phyloP scores from a whole-genome alignment of 2,888 invertebrate species.

The Selenia dentaria region DNA sequence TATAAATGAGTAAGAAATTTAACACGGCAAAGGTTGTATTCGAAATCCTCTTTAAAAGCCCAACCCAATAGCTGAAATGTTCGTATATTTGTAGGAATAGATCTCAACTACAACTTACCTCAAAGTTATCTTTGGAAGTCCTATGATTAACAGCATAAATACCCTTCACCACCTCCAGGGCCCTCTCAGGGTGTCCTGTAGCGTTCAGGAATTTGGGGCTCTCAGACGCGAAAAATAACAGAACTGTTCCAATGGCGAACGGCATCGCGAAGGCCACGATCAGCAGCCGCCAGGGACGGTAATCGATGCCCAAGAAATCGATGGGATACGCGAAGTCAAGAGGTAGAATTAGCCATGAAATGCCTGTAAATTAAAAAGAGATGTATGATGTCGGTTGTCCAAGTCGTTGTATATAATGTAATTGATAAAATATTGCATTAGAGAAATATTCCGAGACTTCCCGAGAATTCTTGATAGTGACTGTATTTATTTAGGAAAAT shows the following conservation, averaged over 20 bases:
- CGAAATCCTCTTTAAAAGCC: too few relatives aligned
- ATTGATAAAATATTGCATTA: too few relatives aligned
- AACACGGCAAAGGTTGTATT: too few relatives aligned
- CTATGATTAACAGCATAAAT: constrained; percentile 67
- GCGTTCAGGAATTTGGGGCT: constrained; percentile 91
- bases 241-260: constrained; percentile 84
- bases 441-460: too few relatives aligned
- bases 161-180: constrained; percentile 74
- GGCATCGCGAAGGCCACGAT: constrained; percentile 87
- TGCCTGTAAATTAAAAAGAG: constrained; percentile 61
- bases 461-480: too few relatives aligned
- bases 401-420: too few relatives aligned
- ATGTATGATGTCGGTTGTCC: too few relatives aligned
- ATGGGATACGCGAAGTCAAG: constrained; percentile 71
- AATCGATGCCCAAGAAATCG: constrained; percentile 77
- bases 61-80: too few relatives aligned
- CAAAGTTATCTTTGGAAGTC: constrained; percentile 54
- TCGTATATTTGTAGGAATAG: too few relatives aligned
- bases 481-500: too few relatives aligned
- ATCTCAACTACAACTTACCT: too few relatives aligned
- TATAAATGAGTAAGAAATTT: too few relatives aligned
- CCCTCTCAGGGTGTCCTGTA: constrained; percentile 83
- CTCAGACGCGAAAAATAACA: constrained; percentile 87
- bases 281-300: constrained; percentile 91
- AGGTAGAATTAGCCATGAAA: constrained; percentile 89